phyloP scores from a whole-genome alignment of 2,113 vertebrate genomes.

The Alligator mississippiensis region DNA sequence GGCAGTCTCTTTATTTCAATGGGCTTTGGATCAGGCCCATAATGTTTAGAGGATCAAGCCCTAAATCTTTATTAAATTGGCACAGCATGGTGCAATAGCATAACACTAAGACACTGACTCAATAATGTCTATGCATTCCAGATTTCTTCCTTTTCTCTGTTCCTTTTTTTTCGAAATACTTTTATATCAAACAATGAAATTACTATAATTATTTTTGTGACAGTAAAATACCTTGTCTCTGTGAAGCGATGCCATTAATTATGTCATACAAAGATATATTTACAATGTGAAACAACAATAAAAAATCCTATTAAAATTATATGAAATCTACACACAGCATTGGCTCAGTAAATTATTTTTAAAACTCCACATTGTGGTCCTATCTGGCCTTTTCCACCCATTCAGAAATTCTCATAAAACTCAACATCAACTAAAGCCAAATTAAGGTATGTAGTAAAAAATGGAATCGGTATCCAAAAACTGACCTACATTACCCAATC shows the following conservation, averaged over 20 bases:
- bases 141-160: rapidly evolving
- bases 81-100: not conserved
- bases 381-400: not conserved
- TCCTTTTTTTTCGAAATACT: not conserved
- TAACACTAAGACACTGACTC: rapidly evolving
- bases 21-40: not conserved
- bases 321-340: not conserved
- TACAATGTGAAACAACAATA: conserved; percentile 8
- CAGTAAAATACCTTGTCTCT: not conserved
- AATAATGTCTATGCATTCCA: not conserved
- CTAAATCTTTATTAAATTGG: not conserved
- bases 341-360: not conserved
- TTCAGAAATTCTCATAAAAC: not conserved
- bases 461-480: not conserved
- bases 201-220: not conserved
- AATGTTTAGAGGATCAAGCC: not conserved
- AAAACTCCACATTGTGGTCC: rapidly evolving
- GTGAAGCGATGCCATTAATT: not conserved
- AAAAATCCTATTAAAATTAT: not conserved
- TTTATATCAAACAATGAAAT: not conserved
- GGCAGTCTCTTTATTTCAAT: not conserved
- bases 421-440: not conserved
- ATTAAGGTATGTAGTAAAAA: not conserved
- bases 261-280: not conserved
- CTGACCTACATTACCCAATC: not conserved